Conservation (phyloP, 92 coral and sea anemone genomes). For the Phenganax marumi region DNA sequence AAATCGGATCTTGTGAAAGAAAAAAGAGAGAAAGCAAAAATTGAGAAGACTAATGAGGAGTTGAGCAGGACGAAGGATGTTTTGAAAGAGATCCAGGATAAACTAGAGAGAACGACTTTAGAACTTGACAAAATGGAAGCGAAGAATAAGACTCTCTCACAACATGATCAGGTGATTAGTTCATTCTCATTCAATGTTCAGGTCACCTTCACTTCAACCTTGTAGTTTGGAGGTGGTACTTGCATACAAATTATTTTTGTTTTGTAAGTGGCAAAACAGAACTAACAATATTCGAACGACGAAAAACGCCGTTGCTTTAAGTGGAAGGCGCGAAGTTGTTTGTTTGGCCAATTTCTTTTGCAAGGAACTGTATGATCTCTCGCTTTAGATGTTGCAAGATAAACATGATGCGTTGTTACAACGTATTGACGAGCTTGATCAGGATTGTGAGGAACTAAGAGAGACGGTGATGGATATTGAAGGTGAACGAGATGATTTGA, state of each 20-base stretch:
- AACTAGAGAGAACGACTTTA: conserved; percentile 65
- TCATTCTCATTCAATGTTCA: too few relatives aligned
- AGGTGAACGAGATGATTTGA: conserved; percentile 80
- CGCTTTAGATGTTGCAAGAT: conserved; percentile 77
- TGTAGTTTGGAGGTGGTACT: too few relatives aligned
- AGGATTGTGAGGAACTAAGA: conserved; percentile 82
- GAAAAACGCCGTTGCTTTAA: too few relatives aligned
- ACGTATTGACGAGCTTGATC: conserved; percentile 86
- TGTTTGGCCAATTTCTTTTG: too few relatives aligned
- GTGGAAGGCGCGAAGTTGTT: too few relatives aligned
- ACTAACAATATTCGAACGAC: too few relatives aligned
- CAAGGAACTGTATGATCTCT: background rate
- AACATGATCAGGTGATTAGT: conserved; percentile 74
- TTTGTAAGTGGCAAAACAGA: too few relatives aligned
- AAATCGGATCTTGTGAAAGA: conserved; percentile 71
- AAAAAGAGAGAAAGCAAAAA: conserved; percentile 59
- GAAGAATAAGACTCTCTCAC: conserved; percentile 77
- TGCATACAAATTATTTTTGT: too few relatives aligned
- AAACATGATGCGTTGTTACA: conserved; percentile 85
- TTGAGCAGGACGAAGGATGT: conserved; percentile 61
- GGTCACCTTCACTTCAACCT: too few relatives aligned
- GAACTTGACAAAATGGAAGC: conserved; percentile 91
- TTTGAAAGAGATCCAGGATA: conserved; percentile 66
- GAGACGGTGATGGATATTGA: conserved; percentile 74
- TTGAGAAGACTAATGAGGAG: conserved; percentile 69